Evolutionary conservation across 2,113 vertebrate genomes (phyloP).

Genomic region (Motacilla tschutschensis): DNA sequence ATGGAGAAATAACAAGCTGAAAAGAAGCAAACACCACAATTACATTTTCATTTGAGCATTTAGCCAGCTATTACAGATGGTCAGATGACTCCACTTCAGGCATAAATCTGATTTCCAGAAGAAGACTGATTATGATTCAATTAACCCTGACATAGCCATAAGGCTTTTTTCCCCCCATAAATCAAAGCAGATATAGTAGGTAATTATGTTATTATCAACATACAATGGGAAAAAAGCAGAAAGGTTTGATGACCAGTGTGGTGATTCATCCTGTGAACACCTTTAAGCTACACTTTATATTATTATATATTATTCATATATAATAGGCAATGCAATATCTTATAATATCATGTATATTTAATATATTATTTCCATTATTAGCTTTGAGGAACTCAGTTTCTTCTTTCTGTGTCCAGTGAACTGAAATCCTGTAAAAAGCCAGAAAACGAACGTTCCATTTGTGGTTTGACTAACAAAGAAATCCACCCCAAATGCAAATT

Average conservation of each 20-base stretch:
- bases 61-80: neutral
- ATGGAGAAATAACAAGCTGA: slow-evolving; percentile 4
- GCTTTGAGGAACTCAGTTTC: neutral
- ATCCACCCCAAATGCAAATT: neutral
- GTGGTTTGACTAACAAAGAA: neutral
- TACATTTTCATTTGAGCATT: slow-evolving; percentile 6
- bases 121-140: neutral
- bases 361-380: neutral
- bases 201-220: neutral
- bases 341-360: neutral
- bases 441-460: neutral
- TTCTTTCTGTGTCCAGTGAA: neutral
- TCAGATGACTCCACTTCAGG: neutral
- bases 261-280: neutral
- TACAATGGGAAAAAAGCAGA: neutral
- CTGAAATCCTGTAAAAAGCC: neutral
- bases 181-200: neutral
- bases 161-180: fast-evolving
- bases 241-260: neutral
- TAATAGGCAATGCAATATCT: neutral
- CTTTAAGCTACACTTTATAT: neutral
- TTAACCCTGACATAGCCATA: neutral
- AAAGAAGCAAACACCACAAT: slow-evolving; percentile 6
- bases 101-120: slow-evolving; percentile 1
- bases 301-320: neutral